Evolutionary conservation across 2,888 invertebrate species (phyloP), one percentile per base, ranked within the genome.

Genomic region (Sthenelais limicola): DNA sequence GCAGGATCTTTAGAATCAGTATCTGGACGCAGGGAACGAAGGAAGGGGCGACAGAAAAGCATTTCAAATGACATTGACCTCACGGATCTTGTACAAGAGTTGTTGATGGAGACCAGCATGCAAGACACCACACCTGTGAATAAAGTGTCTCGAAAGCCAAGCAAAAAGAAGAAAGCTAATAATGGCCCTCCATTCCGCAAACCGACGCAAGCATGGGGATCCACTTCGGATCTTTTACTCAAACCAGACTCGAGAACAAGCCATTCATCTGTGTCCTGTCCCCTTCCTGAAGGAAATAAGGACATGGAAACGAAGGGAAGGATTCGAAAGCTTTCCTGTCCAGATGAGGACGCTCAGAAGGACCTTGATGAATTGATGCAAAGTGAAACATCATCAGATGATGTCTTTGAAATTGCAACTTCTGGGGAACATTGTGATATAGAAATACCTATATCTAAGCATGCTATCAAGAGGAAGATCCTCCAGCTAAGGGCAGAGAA

Each of bases 211-310:
- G n/a, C n/a, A n/a, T n/a, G n/a, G n/a, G n/a, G n/a, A n/a, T n/a
- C n/a, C n/a, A n/a, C n/a, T n/a, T n/a, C n/a, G n/a, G n/a, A n/a
- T n/a, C n/a, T n/a, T n/a, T n/a, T n/a, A n/a, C n/a, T n/a, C n/a
- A n/a, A n/a, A n/a, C n/a, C n/a, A n/a, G n/a, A n/a, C n/a, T n/a
- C n/a, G n/a, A n/a, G n/a, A n/a, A n/a, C n/a, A n/a, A n/a, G n/a
- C n/a, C 56, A 32, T 15, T 2, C 28, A 12, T 56, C 56, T 15
- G 30, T 21, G 2, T 56, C 56, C 56, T 56, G 56, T 28, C 56
- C 56, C 12, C 56, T 56, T 4, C 56, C 56, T 12, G 56, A 56
- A 5, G 12, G 56, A 28, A 12, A 32, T 15, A 32, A 3, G 2
- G 2, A 18, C 2, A 33, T 33, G 12, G 3, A 18, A 21, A n/a